Base-by-base conservation (phyloP, 2,888 invertebrate species). In the Agonopterix alstromeriana region DNA sequence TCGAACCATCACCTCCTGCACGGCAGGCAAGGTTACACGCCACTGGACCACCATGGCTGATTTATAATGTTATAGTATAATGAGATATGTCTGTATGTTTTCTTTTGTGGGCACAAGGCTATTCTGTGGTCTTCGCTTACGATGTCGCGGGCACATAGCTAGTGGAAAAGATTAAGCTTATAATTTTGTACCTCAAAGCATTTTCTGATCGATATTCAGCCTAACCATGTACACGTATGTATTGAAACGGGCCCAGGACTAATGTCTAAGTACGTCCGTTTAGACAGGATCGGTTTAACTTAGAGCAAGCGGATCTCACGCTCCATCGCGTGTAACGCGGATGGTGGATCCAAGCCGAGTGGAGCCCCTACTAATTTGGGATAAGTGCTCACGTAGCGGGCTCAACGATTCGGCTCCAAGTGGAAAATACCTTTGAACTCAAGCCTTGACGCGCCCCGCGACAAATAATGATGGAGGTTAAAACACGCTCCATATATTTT, bases 371-470 rank as follows among this genome's bases (percentile, higher is more conserved):
- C 78, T 81, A 82, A 82, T 83, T 82, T 77, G 71, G 73, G 77
- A 77, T 80, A 81, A 82, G 79, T 78, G 77, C 75, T 79, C 77
- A 79, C 77, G 80, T 78, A 73, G 64, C 67, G 54, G 58, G 65
- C 65, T 71, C 73, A 73, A 64, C 72, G 69, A 67, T 69, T 71
- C 66, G 63, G 64, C 65, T 66, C 56, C 60, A 53, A 70, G 65
- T 72, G 61, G 63, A 65, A 64, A 70, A 72, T 72, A 68, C 70
- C 71, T 73, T 73, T 75, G 67, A 72, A 73, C 67, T 63, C 61
- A 52, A 54, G 62, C 59, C 65, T 65, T 66, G 65, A 70, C 70
- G 67, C 70, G 67, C 67, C 57, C 54, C 53, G 56, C 64, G 67
- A 67, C 66, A 69, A 71, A 67, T 68, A 70, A 70, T 60, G 56